phyloP scores from a whole-genome alignment of 2,113 vertebrate species.

The Strigops habroptila region DNA sequence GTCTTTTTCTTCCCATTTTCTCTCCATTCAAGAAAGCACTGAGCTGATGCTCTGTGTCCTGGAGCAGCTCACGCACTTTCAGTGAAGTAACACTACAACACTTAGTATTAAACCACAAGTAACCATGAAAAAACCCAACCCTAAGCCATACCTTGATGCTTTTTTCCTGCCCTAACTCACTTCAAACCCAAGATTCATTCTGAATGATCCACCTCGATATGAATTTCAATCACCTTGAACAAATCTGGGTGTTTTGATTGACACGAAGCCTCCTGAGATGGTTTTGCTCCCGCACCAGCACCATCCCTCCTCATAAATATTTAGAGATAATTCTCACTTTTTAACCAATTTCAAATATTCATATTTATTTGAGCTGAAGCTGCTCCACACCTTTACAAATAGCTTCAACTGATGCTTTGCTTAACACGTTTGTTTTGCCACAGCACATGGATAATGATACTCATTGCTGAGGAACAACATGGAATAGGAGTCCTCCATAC shows the following conservation, averaged over 20 bases:
- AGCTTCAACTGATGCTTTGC: not conserved
- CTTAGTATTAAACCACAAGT: not conserved
- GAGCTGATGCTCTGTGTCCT: rapidly evolving
- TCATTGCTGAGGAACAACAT: not conserved
- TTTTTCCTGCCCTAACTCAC: not conserved
- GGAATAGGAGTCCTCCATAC: not conserved
- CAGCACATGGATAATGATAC: rapidly evolving
- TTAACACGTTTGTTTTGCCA: not conserved
- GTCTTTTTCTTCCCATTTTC: not conserved
- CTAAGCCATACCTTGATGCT: not conserved
- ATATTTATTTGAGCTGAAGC: not conserved
- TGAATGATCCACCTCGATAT: not conserved
- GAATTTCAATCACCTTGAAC: not conserved
- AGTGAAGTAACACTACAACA: not conserved
- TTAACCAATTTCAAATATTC: not conserved
- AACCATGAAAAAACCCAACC: not conserved
- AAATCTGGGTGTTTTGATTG: not conserved
- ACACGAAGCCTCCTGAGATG: not conserved
- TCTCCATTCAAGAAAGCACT: no score
- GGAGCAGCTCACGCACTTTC: not conserved
- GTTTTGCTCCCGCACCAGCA: not conserved
- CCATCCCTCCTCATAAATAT: not conserved
- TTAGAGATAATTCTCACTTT: not conserved
- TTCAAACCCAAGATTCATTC: not conserved
- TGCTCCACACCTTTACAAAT: not conserved